These are phyloP conservation scores for Coelopa frigida DNA, from an alignment of 1,140 invertebrate genomes.

Conservation along the genomic window DNA sequence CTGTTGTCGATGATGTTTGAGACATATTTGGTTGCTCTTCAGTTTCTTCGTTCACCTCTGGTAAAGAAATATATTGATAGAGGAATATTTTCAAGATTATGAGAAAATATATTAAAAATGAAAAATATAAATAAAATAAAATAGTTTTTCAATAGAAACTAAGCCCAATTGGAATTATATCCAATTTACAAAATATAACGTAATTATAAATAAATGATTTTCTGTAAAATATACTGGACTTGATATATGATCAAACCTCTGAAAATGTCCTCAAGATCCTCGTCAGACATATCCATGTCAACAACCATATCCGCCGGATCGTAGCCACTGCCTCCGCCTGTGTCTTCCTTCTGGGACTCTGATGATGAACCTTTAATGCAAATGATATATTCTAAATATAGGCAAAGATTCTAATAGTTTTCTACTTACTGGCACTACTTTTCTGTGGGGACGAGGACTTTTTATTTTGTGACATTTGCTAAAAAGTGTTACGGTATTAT, in stretches of 20 bases:
- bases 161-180: constrained; percentile 2
- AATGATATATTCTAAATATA: background rate
- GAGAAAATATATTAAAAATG: background rate
- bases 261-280: constrained; percentile 47
- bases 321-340: constrained; percentile 20
- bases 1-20: background rate
- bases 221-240: background rate
- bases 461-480: constrained; percentile 25
- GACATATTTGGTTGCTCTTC: constrained; percentile 4
- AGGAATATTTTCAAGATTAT: constrained; percentile 7
- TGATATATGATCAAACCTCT: constrained; percentile 25
- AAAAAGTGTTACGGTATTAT: background rate
- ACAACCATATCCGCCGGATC: constrained; percentile 53
- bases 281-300: constrained; percentile 68
- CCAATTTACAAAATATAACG: background rate
- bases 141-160: background rate
- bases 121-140: background rate
- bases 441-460: constrained; percentile 33
- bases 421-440: constrained; percentile 42
- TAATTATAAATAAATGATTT: background rate
- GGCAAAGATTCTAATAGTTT: background rate
- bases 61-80: constrained; percentile 9
- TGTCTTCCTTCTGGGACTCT: constrained; percentile 38
- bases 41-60: constrained; percentile 23
- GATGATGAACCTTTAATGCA: constrained; percentile 30